Evolutionary conservation across 2,113 vertebrate genomes (phyloP), one percentile per base, ranked within the genome.

Genomic region (Platichthys stellatus): DNA sequence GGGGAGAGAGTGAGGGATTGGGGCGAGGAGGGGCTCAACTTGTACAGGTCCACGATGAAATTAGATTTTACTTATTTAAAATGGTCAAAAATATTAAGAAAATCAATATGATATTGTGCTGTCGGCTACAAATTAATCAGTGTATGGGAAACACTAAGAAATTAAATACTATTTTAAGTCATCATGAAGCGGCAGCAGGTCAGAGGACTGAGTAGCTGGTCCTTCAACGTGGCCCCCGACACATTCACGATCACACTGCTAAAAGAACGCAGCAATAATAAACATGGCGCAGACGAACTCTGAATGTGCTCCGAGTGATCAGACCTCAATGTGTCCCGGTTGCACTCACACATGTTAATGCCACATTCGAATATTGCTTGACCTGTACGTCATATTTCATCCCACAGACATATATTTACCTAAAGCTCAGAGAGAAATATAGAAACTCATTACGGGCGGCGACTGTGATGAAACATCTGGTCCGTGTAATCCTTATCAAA

Each of bases 391-490:
- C 47, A 49, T 5, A 49, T 18, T 49, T 49, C 0, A 18, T 18
- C 47, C 45, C 17, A 18, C 2, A 49, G 47, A 6, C 4, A 49
- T 49, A 49, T 17, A 49, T 49, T 49, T 49, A 4, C 47, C 6
- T 18, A 49, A 49, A 15, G 17, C 47, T 18, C 24, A 23, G 1
- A 38, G 3, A 63, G 14, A 68, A 53, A 74, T 53, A 57, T 35
- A 63, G n/a, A 63, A 71, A 69, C 12, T 72, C 13, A 77, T 40
- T 38, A 24, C 8, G 4, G 21, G 47, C 76, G 71, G 78, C 59
- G 24, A 86, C 61, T 57, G 38, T 56, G 59, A 69, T 76, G n/a
- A 81, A 74, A 87, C 65, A 85, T 83, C 81, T 82, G 78, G 24
- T 43, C 66, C 45, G 67, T 64, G 38, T 70, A 81, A 85, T 80